Percentiles rank a stretch among this genome's conserved stretches.
phyloP scores from a whole-genome alignment of 2,113 vertebrate species.

The Silurus glanis region DNA sequence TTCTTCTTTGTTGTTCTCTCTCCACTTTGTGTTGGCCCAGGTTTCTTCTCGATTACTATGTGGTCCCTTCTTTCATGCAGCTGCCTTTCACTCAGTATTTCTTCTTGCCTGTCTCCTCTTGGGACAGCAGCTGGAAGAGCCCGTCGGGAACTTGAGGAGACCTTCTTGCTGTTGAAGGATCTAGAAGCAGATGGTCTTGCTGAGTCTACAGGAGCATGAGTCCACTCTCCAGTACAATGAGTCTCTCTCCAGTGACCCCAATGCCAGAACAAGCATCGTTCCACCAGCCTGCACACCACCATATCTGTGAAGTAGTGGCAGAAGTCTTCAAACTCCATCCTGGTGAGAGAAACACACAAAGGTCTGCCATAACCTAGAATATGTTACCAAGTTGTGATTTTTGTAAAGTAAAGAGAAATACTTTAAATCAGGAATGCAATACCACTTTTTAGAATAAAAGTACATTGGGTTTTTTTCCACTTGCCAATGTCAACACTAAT shows the following conservation, averaged over 20 bases:
- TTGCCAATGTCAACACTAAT: not conserved
- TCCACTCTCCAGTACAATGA: conserved; percentile 69
- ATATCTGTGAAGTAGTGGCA: conserved; percentile 78
- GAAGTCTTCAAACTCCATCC: conserved; percentile 82
- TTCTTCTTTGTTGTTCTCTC: conserved; percentile 29
- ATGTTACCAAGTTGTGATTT: not conserved
- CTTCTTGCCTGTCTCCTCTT: conserved; percentile 63
- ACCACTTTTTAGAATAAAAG: not conserved
- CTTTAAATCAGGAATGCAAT: not conserved
- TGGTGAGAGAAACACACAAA: conserved; percentile 43
- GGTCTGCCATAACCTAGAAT: not conserved
- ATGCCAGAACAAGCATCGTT: conserved; percentile 68
- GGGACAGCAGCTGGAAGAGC: conserved; percentile 29
- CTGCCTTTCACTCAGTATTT: conserved; percentile 58
- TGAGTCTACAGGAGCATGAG: conserved; percentile 43
- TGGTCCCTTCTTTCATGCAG: conserved; percentile 6
- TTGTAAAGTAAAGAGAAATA: not conserved
- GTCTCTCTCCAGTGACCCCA: conserved; percentile 73
- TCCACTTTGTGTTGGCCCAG: not conserved
- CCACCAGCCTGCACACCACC: conserved; percentile 74
- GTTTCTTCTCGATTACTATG: conserved; percentile 18
- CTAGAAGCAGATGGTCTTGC: not conserved
- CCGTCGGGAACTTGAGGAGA: conserved; percentile 21
- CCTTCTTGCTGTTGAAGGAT: not conserved
- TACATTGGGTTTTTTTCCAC: not conserved